phyloP scores from a whole-genome alignment of 1,140 invertebrate genomes.

The Euwallacea fornicatus region DNA sequence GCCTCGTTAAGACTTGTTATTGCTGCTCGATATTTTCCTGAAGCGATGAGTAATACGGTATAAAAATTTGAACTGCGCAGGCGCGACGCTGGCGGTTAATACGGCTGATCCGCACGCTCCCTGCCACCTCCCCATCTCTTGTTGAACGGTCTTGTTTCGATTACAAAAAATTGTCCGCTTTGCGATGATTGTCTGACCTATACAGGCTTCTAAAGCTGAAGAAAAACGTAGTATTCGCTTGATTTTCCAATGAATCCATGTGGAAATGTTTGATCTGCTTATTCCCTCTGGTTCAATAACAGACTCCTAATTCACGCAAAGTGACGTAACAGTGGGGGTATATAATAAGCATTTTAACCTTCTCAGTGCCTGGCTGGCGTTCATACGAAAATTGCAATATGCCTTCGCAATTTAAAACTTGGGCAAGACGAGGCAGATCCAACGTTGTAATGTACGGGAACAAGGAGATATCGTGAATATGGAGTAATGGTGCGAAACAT shows the following conservation, averaged over 20 bases:
- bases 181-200: no score
- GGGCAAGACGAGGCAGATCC: conserved; percentile 29
- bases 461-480: conserved; percentile 35
- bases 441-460: conserved; percentile 29
- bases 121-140: no score
- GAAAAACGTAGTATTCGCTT: no score
- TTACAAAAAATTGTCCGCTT: no score
- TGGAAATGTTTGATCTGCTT: background rate
- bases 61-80: no score
- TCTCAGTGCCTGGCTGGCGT: conserved; percentile 28
- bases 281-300: background rate
- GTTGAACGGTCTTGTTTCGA: no score
- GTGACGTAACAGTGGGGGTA: conserved; percentile 11
- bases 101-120: no score
- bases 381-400: conserved; percentile 35
- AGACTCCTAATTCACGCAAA: conserved; percentile 18
- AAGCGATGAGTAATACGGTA: no score
- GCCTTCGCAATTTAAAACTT: conserved; percentile 35
- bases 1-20: no score
- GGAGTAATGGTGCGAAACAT: conserved; percentile 35
- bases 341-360: conserved; percentile 31
- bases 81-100: no score
- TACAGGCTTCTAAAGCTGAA: no score
- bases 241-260: background rate
- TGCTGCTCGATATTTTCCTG: no score